Percentiles rank a stretch among this genome's conserved stretches.
Conservation (phyloP, 1,140 invertebrate genomes). For the Drosophila bocki region DNA sequence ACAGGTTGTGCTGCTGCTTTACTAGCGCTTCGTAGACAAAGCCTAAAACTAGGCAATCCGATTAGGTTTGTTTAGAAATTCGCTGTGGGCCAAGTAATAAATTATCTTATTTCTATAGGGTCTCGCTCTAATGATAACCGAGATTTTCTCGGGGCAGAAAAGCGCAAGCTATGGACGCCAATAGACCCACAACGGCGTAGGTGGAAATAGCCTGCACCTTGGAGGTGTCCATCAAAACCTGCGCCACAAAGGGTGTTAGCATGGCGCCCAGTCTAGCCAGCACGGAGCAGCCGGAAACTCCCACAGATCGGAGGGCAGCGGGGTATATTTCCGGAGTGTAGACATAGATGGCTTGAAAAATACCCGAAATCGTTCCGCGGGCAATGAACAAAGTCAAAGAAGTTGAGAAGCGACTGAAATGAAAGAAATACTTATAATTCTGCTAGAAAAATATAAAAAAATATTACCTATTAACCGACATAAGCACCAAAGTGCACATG, state of each 20-base stretch:
- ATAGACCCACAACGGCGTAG: conserved; percentile 88
- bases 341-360: conserved; percentile 97
- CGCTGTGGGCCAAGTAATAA: neutral
- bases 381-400: conserved; percentile 95
- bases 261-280: conserved; percentile 93
- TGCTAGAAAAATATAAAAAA: neutral
- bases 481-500: conserved; percentile 92
- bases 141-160: conserved; percentile 87
- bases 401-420: conserved; percentile 90
- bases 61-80: neutral
- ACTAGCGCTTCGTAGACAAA: neutral
- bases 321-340: conserved; percentile 95
- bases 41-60: conserved; percentile 46
- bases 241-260: conserved; percentile 93
- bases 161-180: conserved; percentile 88
- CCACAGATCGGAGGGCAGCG: conserved; percentile 89
- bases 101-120: neutral
- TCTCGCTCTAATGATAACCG: conserved; percentile 34
- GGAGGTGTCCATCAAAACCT: conserved; percentile 88
- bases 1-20: conserved; percentile 2
- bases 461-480: conserved; percentile 90
- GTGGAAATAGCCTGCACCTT: conserved; percentile 87
- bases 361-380: conserved; percentile 95
- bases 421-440: neutral
- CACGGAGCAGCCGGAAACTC: conserved; percentile 91